Evolutionary conservation across 2,888 invertebrate species (phyloP), one percentile per base, ranked within the genome.

Genomic region (Acrobasis suavella): DNA sequence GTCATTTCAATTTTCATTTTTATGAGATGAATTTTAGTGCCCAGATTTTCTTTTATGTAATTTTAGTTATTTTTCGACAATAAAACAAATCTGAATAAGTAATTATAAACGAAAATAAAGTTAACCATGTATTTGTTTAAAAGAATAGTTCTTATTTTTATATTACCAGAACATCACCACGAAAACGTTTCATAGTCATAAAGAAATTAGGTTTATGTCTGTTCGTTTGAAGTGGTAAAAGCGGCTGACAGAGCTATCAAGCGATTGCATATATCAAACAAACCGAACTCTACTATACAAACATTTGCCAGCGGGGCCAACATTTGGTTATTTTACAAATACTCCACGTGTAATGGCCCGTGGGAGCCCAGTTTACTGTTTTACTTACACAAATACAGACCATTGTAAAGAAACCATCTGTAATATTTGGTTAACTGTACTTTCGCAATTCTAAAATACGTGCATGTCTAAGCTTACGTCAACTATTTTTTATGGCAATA

Each of bases 301-400:
- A 89, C 85, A 89, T 87, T 85, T 82, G 85, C 81, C 80, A 73
- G 78, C 77, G 77, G 72, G 76, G 78, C 73, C 73, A 72, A 72
- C 81, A 80, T 87, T 87, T 83, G 83, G 83, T 83, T 89, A 88
- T 89, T 89, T 86, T 83, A 85, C 89, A 89, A 91, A 89, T 87
- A 90, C 88, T 90, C 72, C 64, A 78, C 70, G 77, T 73, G 86
- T 91, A 91, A 91, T 91, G 89, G 91, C 78, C 85, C 88, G 78
- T 84, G 77, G 80, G 77, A 81, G 81, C 71, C 77, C 66, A 86
- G 85, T 87, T 87, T 86, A 81, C 82, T 79, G 78, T 86, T 84
- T 80, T 82, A 84, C 80, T 78, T 81, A 80, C 82, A 76, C 79
- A 80, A 71, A 73, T 75, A 75, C 74, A 70, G 69, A 67, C 74